Evolutionary conservation across 2,113 vertebrate genomes (phyloP), one percentile per base, ranked within the genome.

Genomic region (Datnioides undecimradiatus): DNA sequence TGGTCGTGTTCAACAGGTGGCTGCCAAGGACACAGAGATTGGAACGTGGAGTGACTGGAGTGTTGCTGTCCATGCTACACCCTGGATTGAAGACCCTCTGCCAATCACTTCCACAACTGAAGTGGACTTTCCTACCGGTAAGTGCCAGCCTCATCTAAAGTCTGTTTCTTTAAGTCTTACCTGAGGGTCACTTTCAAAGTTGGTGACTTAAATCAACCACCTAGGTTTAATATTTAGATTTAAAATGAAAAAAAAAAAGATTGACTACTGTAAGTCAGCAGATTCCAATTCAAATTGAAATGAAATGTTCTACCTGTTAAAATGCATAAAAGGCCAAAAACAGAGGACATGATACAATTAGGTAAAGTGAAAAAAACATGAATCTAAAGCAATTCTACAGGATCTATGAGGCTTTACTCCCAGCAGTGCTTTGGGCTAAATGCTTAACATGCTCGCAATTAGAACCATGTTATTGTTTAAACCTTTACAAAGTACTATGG

Each of bases 41-140:
- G 98, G 98, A 80, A 99, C 97, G 0, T 99, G 98, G 98, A 99
- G 98, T 2, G 97, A 99, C 94, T 99, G 98, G 98, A 99, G 98
- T 0, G 97, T 98, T 73, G 97, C 97, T 0, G 96, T 97, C 12
- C 97, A 99, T 0, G 97, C 97, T 73, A 99, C 98, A 0, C 97
- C 98, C 71, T 99, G 98, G 98, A 97, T 96, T 0, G 97, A 98
- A 80, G 96, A 98, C 65, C 97, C 96, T 5, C 93, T 95, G 69
- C 95, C 90, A 31, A 93, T 91, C 69, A 94, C 91, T 36, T 91
- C 92, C 76, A 94, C 97, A 76, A 98, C 96, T 0, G 97, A 98
- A 77, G 95, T 94, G 34, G 93, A 94, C 49, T 49, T 85, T 48
- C 8, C 70, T 43, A 85, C 82, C 66, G 93, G 93, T 95, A 77